These are phyloP conservation scores for Andricus quercusramuli DNA, from an alignment of 2,888 invertebrate species.

Conservation along the genomic window DNA sequence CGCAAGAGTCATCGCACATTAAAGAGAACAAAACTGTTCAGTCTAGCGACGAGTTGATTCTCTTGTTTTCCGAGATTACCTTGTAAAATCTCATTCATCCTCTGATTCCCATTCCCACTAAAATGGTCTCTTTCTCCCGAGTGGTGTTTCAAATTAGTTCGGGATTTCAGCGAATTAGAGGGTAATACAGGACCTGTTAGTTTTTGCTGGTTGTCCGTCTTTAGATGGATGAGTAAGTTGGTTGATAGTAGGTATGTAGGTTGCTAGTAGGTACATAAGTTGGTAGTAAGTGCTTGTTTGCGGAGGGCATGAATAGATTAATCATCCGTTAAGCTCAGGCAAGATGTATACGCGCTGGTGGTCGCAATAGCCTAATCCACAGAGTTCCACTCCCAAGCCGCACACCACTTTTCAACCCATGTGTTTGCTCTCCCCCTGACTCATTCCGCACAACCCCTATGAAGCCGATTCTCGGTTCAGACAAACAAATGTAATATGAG, in stretches of 20 bases:
- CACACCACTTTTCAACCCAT: conserved; percentile 52
- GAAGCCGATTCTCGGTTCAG: conserved; percentile 12
- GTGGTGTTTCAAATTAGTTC: conserved; percentile 50
- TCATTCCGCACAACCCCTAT: not conserved
- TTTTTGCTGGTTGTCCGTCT: conserved; percentile 56
- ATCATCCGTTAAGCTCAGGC: conserved; percentile 73
- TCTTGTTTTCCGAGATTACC: conserved; percentile 48
- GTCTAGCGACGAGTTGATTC: conserved; percentile 47
- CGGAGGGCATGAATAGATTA: conserved; percentile 72
- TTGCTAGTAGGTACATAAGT: conserved; percentile 35
- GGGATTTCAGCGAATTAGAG: conserved; percentile 62
- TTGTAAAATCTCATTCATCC: conserved; percentile 42
- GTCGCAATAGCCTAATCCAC: conserved; percentile 69
- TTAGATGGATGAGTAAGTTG: conserved; percentile 24
- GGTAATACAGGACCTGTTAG: conserved; percentile 62
- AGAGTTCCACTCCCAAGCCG: conserved; percentile 49
- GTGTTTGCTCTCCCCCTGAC: conserved; percentile 28
- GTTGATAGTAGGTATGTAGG: conserved; percentile 29
- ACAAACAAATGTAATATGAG: conserved; percentile 27
- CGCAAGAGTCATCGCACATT: conserved; percentile 13
- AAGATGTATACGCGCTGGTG: conserved; percentile 67
- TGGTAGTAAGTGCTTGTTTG: conserved; percentile 64
- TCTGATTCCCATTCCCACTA: not conserved
- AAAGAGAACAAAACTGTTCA: not conserved
- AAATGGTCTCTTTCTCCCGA: not conserved